phyloP scores from a whole-genome alignment of 2,113 vertebrate species.

The Gobio gobio region DNA sequence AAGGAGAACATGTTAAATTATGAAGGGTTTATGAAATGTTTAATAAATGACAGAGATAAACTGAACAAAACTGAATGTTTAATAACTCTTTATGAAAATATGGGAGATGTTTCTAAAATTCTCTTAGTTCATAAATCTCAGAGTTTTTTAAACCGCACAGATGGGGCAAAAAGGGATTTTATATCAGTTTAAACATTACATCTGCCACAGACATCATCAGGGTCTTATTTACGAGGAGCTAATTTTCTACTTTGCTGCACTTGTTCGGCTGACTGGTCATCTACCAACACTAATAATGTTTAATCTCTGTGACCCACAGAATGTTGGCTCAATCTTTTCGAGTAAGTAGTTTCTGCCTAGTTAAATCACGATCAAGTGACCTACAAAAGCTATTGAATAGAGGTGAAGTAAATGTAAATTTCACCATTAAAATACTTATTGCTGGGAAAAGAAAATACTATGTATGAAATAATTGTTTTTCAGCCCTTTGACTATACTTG shows the following conservation, averaged over 20 bases:
- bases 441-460: neutral
- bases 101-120: neutral
- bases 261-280: neutral
- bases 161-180: neutral
- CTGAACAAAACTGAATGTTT: slow-evolving; percentile 9
- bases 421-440: neutral
- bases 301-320: slow-evolving; percentile 7
- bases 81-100: slow-evolving; percentile 3
- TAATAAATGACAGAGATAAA: slow-evolving; percentile 26
- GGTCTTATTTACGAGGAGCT: neutral
- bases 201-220: neutral
- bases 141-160: neutral
- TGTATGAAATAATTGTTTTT: neutral
- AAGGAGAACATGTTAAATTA: neutral
- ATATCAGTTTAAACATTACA: neutral
- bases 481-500: neutral
- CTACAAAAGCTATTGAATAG: neutral
- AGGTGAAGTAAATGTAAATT: neutral
- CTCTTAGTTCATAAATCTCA: neutral
- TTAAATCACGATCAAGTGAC: slow-evolving; percentile 3
- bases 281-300: slow-evolving; percentile 13
- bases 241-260: slow-evolving; percentile 13
- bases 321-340: neutral
- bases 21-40: neutral
- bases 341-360: neutral